Conservation (phyloP, 2,113 vertebrate genomes). For the Gulo gulo region DNA sequence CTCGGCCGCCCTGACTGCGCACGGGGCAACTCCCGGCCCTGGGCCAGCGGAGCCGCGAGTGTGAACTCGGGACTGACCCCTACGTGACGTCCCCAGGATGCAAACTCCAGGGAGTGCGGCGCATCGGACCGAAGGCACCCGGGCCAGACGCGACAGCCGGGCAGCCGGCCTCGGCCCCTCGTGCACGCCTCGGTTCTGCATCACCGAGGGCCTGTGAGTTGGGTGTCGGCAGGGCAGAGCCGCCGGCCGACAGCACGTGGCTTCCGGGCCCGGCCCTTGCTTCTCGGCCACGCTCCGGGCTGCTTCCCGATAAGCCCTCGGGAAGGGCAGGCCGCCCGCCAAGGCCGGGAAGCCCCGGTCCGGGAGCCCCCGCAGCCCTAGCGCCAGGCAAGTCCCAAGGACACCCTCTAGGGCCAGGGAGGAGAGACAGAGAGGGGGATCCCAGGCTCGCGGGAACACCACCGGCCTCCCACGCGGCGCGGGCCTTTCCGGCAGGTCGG, state of each 20-base stretch:
- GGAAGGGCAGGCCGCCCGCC: neutral
- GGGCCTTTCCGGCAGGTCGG: neutral
- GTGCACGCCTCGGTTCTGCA: fast-evolving
- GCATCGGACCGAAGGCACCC: fast-evolving
- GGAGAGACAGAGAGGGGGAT: neutral
- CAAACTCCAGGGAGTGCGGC: neutral
- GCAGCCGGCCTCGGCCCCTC: neutral
- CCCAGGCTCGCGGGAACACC: no score
- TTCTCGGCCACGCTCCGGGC: neutral
- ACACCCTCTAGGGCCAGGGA: no score
- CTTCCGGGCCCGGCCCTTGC: neutral
- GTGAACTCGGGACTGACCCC: fast-evolving
- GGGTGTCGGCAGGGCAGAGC: no score
- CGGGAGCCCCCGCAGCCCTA: no score
- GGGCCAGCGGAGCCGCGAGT: no score
- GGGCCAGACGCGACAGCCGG: fast-evolving
- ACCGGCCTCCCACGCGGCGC: no score
- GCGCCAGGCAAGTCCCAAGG: neutral
- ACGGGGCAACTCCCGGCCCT: neutral
- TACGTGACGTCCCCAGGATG: fast-evolving
- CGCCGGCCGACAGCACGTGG: fast-evolving
- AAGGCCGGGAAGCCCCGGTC: neutral
- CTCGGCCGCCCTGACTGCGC: no score
- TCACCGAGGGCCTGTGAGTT: neutral
- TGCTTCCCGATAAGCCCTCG: neutral